Percentiles rank a stretch among this genome's conserved stretches.
phyloP scores from a whole-genome alignment of 2,797 vertebrate genomes.

The Oceanodroma leucorhoa region DNA sequence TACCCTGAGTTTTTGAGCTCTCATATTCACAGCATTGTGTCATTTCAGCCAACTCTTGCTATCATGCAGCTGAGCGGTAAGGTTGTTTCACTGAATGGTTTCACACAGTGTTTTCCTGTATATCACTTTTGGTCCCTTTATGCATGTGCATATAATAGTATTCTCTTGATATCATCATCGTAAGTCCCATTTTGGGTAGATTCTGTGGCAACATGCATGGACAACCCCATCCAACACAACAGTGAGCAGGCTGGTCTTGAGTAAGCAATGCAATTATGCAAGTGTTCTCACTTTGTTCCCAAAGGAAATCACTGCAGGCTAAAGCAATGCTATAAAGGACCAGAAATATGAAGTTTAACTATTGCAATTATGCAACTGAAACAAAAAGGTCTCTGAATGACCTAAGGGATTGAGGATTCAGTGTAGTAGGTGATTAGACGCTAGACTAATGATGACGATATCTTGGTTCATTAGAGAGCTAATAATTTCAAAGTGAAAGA shows the following conservation, averaged over 20 bases:
- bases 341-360: not conserved
- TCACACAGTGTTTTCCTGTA: not conserved
- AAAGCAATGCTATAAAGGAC: not conserved
- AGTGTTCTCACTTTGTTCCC: not conserved
- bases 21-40: not conserved
- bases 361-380: not conserved
- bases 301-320: not conserved
- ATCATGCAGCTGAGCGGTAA: not conserved
- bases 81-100: not conserved
- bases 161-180: not conserved
- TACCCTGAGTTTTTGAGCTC: not conserved
- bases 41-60: not conserved
- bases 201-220: accelerated
- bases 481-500: not conserved
- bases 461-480: not conserved
- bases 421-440: not conserved
- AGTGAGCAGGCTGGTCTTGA: not conserved
- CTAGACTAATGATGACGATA: not conserved
- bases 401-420: not conserved
- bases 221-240: not conserved
- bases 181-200: not conserved
- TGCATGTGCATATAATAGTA: not conserved
- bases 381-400: not conserved
- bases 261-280: not conserved
- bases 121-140: not conserved